Evolutionary conservation across 2,888 invertebrate genomes (phyloP), one percentile per base, ranked within the genome.

Genomic region (Lasioglossum calceatum): DNA sequence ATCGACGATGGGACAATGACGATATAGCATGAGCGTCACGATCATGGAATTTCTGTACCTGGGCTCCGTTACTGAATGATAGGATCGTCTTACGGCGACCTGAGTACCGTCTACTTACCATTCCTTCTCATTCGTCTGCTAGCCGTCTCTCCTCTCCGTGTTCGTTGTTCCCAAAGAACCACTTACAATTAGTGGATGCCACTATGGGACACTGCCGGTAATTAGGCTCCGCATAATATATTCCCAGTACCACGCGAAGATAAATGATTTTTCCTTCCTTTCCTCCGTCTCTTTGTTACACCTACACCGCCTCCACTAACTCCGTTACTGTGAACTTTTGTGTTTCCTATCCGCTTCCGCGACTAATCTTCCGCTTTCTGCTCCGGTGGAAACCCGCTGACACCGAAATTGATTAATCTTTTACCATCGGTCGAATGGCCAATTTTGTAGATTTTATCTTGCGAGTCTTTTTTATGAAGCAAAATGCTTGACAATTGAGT

Each of bases 61-160:
- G 92, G 93, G 84, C 91, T 90, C 95, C 95, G 94, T 95, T 95
- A 94, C 90, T 91, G 94, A 93, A 93, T 92, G 94, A 94, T 94
- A 93, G 93, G 93, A 94, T 94, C 94, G 90, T 93, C 93, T 90
- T 91, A 92, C 91, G 73, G 80, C 79, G 83, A 85, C 83, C 83
- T 44, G 77, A 84, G 76, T n/a, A 86, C 83, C 85, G 87, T 86
- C 86, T 79, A 85, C 84, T 83, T 81, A 84, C 70, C 82, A 72
- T 88, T 86, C 81, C 79, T 78, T 77, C 84, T 80, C 86, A 81
- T 83, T 81, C 85, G 76, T 85, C 77, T 54, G 58, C 70, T 47
- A 61, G 36, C 61, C 75, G 54, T 54, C 50, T 44, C 47, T 70
- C 54, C 54, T 54, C 54, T 71, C 39, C 16, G 16, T 32, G 77